Evolutionary conservation across 2,113 vertebrate genomes (phyloP).

Genomic region (Phocoena phocoena): DNA sequence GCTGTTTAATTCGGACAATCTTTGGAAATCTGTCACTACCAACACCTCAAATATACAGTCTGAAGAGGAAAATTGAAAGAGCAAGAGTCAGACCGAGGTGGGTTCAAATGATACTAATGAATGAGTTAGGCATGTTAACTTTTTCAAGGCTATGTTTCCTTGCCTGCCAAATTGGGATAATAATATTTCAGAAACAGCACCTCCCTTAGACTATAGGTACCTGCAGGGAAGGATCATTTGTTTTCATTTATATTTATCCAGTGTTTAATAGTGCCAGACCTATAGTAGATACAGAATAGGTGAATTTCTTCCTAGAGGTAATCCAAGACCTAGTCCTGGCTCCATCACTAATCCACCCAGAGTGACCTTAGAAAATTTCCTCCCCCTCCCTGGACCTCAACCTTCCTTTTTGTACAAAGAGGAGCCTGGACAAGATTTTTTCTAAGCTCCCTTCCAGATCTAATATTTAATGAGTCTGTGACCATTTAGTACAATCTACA

Average conservation of each 20-base stretch:
- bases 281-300: not conserved
- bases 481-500: not conserved
- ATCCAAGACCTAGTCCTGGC: not conserved
- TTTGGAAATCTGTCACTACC: not conserved
- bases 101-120: not conserved
- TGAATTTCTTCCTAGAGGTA: slow-evolving; percentile 28
- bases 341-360: not conserved
- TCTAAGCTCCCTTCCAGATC: not conserved
- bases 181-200: slow-evolving; percentile 26
- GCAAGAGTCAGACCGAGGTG: not conserved
- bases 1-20: slow-evolving; percentile 35
- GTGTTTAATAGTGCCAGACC: not conserved
- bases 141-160: not conserved
- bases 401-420: not conserved
- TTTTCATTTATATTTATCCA: slow-evolving; percentile 1
- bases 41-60: not conserved
- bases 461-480: not conserved
- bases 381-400: not conserved
- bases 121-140: not conserved
- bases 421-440: not conserved
- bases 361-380: no score
- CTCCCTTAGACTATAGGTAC: not conserved
- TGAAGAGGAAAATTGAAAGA: slow-evolving; percentile 14
- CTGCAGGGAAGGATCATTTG: not conserved
- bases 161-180: not conserved